Percentiles rank a stretch among this genome's conserved stretches.
phyloP scores from a whole-genome alignment of 2,797 vertebrate species.

The Oreochromis grahami region DNA sequence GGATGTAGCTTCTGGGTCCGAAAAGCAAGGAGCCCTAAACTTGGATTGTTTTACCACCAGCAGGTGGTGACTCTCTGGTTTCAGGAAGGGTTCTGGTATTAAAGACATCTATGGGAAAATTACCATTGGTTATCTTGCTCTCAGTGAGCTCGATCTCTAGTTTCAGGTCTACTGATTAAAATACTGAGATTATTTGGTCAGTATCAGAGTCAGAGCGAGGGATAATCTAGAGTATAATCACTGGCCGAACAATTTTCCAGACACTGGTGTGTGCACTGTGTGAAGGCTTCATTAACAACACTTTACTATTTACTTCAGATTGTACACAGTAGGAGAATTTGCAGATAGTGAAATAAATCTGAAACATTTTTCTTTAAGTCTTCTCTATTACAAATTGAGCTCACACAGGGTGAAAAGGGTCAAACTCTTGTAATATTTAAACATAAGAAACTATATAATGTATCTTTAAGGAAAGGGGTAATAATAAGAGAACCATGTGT shows the following conservation, averaged over 20 bases:
- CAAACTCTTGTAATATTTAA: neutral
- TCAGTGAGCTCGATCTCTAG: neutral
- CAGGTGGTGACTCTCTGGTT: neutral
- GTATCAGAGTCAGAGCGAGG: neutral
- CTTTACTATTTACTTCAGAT: neutral
- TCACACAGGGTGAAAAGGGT: neutral
- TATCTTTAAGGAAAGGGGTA: neutral
- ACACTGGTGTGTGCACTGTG: neutral
- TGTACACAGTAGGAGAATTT: neutral
- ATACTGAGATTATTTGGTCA: neutral
- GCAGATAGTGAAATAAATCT: rapidly evolving
- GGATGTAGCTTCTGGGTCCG: neutral
- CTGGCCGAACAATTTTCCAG: neutral
- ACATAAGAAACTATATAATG: neutral
- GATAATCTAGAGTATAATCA: neutral
- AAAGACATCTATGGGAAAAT: neutral
- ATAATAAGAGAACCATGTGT: neutral
- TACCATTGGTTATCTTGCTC: neutral
- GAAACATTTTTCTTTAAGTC: neutral
- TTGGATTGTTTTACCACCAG: neutral
- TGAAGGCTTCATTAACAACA: neutral
- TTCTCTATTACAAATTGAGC: neutral
- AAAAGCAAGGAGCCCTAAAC: neutral
- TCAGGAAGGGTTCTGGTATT: neutral
- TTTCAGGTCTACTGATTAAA: neutral